A percentile compares a stretch with the other conserved stretches of the same genome.
Conservation (phyloP, 2,113 vertebrate genomes). For the Carassius auratus region DNA sequence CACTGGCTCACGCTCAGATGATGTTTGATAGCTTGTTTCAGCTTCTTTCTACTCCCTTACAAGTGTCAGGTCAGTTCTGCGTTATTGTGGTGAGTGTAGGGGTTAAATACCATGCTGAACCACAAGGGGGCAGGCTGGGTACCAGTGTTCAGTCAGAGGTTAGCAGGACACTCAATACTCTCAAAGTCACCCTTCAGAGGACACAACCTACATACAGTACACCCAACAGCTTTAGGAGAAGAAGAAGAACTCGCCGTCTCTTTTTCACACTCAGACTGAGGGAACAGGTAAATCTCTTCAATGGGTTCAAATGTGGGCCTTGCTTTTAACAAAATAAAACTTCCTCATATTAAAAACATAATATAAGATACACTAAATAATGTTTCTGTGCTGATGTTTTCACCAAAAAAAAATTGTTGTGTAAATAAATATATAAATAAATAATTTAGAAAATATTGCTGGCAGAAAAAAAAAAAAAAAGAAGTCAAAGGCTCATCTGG, state of each 20-base stretch:
- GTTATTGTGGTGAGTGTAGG: conserved; percentile 24
- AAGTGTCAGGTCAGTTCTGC: conserved; percentile 7
- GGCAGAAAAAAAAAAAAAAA: not conserved
- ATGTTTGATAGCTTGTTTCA: not conserved
- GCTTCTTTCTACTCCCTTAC: not conserved
- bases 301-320: not conserved
- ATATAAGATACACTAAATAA: not conserved
- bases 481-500: not conserved
- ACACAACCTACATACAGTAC: not conserved
- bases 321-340: not conserved
- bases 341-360: not conserved
- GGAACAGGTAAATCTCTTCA: not conserved
- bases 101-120: conserved; percentile 54
- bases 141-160: conserved; percentile 18
- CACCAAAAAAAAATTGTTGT: too few relatives aligned
- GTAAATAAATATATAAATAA: too few relatives aligned
- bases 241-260: not conserved
- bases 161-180: conserved; percentile 27
- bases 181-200: conserved; percentile 45
- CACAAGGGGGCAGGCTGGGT: conserved; percentile 65
- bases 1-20: not conserved
- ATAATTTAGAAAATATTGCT: not conserved
- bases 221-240: not conserved
- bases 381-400: too few relatives aligned
- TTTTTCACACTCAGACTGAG: not conserved